Base-by-base conservation (phyloP, 2,113 vertebrate species). In the Cinclus mexicanus region DNA sequence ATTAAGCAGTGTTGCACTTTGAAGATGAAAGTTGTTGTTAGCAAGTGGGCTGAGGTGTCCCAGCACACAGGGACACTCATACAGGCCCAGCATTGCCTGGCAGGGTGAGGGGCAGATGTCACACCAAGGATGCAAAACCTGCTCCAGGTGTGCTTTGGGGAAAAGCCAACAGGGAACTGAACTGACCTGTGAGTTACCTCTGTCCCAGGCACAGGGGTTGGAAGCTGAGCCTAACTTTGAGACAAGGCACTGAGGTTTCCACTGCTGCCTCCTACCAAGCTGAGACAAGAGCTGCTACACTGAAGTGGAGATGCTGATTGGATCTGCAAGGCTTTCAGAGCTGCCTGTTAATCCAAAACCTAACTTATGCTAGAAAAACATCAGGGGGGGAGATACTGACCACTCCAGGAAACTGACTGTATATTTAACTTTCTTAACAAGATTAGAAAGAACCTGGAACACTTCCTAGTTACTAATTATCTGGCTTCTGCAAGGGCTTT, bases 381-480 rank as follows among this genome's bases (percentile, higher is more conserved):
- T 52, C 68, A 44, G 47, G 41, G 82, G 82, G 46, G 44, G 68
- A 94, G 26, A 64, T 22, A 47, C 63, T 78, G 90, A 75, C 47
- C 56, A 53, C 88, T 56, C 80, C 72, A 90, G 88, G 64, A 90
- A 88, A 64, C 46, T 8, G 12, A 61, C 13, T 59, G 69, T n/a
- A 24, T 78, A 75, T 81, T 96, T 93, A 67, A 76, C 75, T 93
- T 90, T 52, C 56, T 50, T 71, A 85, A 83, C 29, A 78, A 78
- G 64, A 95, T 70, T 63, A 70, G 87, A 42, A 93, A 77, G 75
- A 37, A 63, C 50, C 42, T 68, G 39, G 35, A 92, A 23, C 69
- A n/a, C 56, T 90, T 94, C 94, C 90, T 75, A 78, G 49, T 82
- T 74, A 61, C 79, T 57, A 70, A 72, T 89, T 86, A 49, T 39